Evolutionary conservation across 2,888 invertebrate species (phyloP).

Genomic region (Ophion obscuratus): DNA sequence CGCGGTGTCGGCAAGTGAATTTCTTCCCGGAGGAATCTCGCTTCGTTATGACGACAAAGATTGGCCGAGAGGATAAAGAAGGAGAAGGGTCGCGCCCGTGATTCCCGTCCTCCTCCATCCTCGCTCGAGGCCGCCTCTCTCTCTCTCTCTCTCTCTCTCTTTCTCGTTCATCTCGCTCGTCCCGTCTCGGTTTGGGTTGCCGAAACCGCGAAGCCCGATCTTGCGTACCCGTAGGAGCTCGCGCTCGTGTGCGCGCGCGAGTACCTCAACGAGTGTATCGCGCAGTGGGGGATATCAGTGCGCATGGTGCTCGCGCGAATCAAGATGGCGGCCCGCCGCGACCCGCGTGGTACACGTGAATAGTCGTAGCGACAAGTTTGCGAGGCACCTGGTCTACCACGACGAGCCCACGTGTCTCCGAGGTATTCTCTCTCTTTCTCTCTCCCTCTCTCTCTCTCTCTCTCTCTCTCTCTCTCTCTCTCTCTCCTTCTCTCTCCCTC

Average conservation of each 20-base stretch:
- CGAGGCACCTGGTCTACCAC: slow-evolving; percentile 61
- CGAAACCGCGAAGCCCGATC: slow-evolving; percentile 3
- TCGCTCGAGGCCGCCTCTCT: slow-evolving; percentile 34
- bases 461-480: background rate
- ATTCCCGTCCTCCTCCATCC: slow-evolving; percentile 62
- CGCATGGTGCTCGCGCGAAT: slow-evolving; percentile 65
- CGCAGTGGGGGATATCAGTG: slow-evolving; percentile 67
- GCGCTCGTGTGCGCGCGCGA: slow-evolving; percentile 7
- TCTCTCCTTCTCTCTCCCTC: background rate
- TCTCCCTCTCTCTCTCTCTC: background rate
- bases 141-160: slow-evolving; percentile 1
- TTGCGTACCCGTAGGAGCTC: slow-evolving; percentile 1
- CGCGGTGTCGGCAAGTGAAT: slow-evolving; percentile 30
- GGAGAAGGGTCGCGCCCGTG: slow-evolving; percentile 24
- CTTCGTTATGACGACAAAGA: slow-evolving; percentile 40
- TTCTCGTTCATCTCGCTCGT: slow-evolving; percentile 19
- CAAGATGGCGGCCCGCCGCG: slow-evolving; percentile 68
- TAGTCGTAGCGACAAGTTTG: slow-evolving; percentile 62
- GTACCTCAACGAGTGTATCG: slow-evolving; percentile 33
- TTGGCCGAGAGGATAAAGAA: slow-evolving; percentile 52
- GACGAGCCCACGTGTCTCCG: slow-evolving; percentile 53
- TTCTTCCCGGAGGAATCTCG: slow-evolving; percentile 46
- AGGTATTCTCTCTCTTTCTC: background rate
- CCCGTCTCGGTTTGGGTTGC: slow-evolving; percentile 35
- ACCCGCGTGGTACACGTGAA: slow-evolving; percentile 67